Evolutionary conservation across 2,113 vertebrate species (phyloP).

Genomic region (Oryzias curvinotus): DNA sequence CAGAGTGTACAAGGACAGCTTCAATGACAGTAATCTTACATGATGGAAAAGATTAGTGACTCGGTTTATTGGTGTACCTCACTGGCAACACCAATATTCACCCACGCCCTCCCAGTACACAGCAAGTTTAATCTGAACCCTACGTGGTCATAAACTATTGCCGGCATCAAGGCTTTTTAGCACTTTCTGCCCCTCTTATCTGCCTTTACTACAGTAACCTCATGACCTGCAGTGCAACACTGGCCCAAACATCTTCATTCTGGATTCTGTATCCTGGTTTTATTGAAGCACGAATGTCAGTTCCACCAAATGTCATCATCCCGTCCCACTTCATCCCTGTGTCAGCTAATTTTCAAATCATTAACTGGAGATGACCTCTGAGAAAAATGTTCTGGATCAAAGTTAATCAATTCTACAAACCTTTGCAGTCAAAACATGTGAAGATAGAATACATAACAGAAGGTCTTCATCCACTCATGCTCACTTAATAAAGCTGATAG

Average conservation of each 20-base stretch:
- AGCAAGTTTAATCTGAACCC: slow-evolving; percentile 7
- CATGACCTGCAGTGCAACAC: slow-evolving; percentile 18
- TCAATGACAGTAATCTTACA: slow-evolving; percentile 20
- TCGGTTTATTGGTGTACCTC: slow-evolving; percentile 1
- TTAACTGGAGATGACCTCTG: slow-evolving; percentile 1
- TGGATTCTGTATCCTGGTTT: slow-evolving; percentile 12
- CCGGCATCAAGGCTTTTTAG: slow-evolving; percentile 31
- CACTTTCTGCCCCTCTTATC: not conserved
- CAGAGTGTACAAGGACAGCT: slow-evolving; percentile 20
- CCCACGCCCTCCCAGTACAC: not conserved
- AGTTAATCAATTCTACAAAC: too few relatives aligned
- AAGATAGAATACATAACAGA: too few relatives aligned
- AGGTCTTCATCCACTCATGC: too few relatives aligned
- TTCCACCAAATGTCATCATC: not conserved
- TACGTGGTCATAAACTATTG: not conserved
- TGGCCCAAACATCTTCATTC: slow-evolving; percentile 1
- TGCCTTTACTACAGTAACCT: slow-evolving; percentile 20
- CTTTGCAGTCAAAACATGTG: too few relatives aligned
- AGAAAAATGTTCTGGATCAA: too few relatives aligned
- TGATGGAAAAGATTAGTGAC: slow-evolving; percentile 14
- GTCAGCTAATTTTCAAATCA: not conserved
- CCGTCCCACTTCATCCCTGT: not conserved
- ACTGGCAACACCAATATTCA: slow-evolving; percentile 8
- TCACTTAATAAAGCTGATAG: too few relatives aligned
- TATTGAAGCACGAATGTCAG: slow-evolving; percentile 4